Evolutionary conservation across 2,888 invertebrate genomes (phyloP).

Genomic region (Osmoderma eremita): DNA sequence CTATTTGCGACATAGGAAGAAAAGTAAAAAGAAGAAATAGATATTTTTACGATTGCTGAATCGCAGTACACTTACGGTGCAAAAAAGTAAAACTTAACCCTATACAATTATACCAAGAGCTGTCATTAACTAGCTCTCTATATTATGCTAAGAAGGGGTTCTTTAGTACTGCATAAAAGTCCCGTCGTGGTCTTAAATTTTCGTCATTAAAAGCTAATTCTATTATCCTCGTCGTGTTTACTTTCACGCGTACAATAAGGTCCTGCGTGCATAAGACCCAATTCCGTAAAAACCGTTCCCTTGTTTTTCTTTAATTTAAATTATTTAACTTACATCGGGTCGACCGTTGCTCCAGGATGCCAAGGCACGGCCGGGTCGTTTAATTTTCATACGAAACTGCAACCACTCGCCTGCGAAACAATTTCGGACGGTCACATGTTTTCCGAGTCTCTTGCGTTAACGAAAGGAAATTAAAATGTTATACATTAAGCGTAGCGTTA

Average conservation of each 20-base stretch:
- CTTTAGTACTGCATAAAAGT: slow-evolving; percentile 1
- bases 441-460: slow-evolving; percentile 38
- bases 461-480: slow-evolving; percentile 46
- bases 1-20: too few relatives aligned
- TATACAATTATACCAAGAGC: too few relatives aligned
- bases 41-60: too few relatives aligned
- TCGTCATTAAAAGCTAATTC: slow-evolving; percentile 32
- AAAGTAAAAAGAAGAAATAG: too few relatives aligned
- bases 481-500: slow-evolving; percentile 38
- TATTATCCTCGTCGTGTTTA: slow-evolving; percentile 26
- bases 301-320: slow-evolving; percentile 37
- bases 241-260: slow-evolving; percentile 24
- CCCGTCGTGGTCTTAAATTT: not conserved
- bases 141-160: slow-evolving; percentile 1
- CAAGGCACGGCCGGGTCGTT: slow-evolving; percentile 19
- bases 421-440: slow-evolving; percentile 29
- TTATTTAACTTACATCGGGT: slow-evolving; percentile 31
- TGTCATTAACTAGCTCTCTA: too few relatives aligned
- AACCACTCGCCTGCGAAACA: slow-evolving; percentile 35
- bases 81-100: too few relatives aligned
- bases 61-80: too few relatives aligned
- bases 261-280: slow-evolving; percentile 14
- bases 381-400: slow-evolving; percentile 37
- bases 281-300: slow-evolving; percentile 30
- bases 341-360: slow-evolving; percentile 7